Percentiles rank a stretch among this genome's conserved stretches.
These are phyloP conservation scores for Tetragnatha versicolor DNA, from an alignment of 1,140 invertebrate genomes.

Conservation along the genomic window DNA sequence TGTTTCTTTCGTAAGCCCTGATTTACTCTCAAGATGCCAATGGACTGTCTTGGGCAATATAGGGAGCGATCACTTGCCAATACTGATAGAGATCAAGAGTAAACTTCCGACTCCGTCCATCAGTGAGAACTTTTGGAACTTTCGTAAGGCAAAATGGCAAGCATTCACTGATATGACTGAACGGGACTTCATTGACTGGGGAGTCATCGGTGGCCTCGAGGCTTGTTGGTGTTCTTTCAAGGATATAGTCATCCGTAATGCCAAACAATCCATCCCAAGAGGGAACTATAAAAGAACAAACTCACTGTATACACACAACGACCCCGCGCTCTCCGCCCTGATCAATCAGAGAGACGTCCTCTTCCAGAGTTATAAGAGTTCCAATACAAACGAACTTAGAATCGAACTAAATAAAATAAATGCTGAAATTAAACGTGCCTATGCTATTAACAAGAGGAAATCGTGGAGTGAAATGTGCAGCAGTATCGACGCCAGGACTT, in stretches of 20 bases:
- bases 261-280: not conserved
- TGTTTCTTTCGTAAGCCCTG: not conserved
- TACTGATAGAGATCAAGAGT: not conserved
- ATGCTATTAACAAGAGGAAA: slow-evolving; percentile 6
- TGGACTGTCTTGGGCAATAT: not conserved
- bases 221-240: not conserved
- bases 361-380: not conserved
- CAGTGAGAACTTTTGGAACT: not conserved
- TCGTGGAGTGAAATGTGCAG: slow-evolving; percentile 14
- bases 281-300: not conserved
- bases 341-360: not conserved
- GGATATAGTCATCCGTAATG: not conserved
- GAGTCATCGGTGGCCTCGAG: not conserved
- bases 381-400: not conserved
- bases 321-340: not conserved
- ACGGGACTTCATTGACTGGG: not conserved
- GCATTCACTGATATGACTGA: not conserved
- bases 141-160: not conserved
- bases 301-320: not conserved
- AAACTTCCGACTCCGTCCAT: not conserved
- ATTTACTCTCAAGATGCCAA: not conserved
- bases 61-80: slow-evolving; percentile 1
- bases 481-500: not conserved
- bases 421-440: too few relatives aligned
- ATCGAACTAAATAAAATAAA: too few relatives aligned